Base-by-base conservation (phyloP, 2,888 invertebrate species). In the Trichogramma evanescens region DNA sequence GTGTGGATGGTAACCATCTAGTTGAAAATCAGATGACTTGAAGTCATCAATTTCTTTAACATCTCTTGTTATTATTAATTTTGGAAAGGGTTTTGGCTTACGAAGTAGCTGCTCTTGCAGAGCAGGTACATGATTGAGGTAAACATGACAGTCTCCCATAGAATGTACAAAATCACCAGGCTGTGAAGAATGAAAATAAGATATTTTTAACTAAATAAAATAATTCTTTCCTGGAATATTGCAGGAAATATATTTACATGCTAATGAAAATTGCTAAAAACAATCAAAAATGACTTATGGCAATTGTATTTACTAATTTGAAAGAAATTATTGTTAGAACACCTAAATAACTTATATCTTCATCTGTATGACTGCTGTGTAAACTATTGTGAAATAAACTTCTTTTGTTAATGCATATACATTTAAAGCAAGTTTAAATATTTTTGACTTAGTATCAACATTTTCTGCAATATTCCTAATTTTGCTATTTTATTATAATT, bases 111-210 rank as follows among this genome's bases (percentile, higher is more conserved):
- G 97, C 68, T 86, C 84, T 71, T 88, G 83, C 1, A 98, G 78
- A 0, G 93, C 88, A 57, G 90, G 88, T 39, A 93, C 80, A 74
- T 99, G 98, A 75, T 94, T 96, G 7, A 85, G 78, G 74, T 98
- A 99, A 1, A 99, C 87, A 80, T 98, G 98, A 48, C 94, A 89
- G 79, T 99, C 98, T 8, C 98, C 98, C 67, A 95, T 83, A 0
- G 93, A 91, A 77, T 97, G 96, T 2, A 98, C 82, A 74, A 99
- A 95, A 66, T 97, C 96, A 44, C 93, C 95, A 54, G 95, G 86
- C 89, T 91, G 78, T 50, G 67, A 67, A 69, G 59, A 65, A 63
- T 58, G 60, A 50, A 41, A 48, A 44, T 9, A 50, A 52, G 8
- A 59, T 53, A 38, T 49, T 46, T 56, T 26, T n/a, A 6, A 42